These are phyloP conservation scores for Rhagoletis zephyria DNA, from an alignment of 1,140 invertebrate genomes.

Conservation along the genomic window DNA sequence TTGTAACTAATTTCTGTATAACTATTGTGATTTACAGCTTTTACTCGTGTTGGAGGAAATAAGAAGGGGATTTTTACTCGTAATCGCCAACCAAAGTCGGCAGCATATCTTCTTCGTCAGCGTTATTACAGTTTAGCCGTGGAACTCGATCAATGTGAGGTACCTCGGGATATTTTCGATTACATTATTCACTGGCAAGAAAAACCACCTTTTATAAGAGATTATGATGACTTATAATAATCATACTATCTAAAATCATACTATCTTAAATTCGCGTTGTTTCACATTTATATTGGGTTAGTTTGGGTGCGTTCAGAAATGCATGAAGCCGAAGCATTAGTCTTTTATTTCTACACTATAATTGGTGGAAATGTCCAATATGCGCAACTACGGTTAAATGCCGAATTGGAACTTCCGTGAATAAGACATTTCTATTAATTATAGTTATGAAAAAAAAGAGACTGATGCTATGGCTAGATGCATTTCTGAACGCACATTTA, in stretches of 20 bases:
- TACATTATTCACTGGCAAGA: conserved; percentile 31
- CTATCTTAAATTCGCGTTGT: too few species aligned
- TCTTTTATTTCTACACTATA: too few species aligned
- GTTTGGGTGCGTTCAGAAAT: too few species aligned
- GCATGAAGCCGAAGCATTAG: too few species aligned
- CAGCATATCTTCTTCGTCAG: conserved; percentile 83
- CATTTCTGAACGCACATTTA: too few species aligned
- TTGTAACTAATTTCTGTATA: not conserved
- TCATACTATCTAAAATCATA: not conserved
- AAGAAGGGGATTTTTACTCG: conserved; percentile 93
- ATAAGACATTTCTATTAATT: too few species aligned
- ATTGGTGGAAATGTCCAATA: too few species aligned
- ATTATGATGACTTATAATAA: conserved; percentile 43
- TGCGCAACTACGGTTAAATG: too few species aligned
- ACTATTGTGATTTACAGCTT: conserved; percentile 64
- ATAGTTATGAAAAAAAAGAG: too few species aligned
- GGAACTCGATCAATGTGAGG: conserved; percentile 75
- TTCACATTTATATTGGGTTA: too few species aligned
- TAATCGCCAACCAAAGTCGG: conserved; percentile 87
- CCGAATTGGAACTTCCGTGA: too few species aligned
- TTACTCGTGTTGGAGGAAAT: conserved; percentile 86
- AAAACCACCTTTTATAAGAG: not conserved
- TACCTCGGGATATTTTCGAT: conserved; percentile 60
- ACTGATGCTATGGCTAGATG: too few species aligned
- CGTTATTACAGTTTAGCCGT: conserved; percentile 81